These are phyloP conservation scores for Danionella cerebrum DNA, from an alignment of 2,113 vertebrate genomes.

Conservation along the genomic window DNA sequence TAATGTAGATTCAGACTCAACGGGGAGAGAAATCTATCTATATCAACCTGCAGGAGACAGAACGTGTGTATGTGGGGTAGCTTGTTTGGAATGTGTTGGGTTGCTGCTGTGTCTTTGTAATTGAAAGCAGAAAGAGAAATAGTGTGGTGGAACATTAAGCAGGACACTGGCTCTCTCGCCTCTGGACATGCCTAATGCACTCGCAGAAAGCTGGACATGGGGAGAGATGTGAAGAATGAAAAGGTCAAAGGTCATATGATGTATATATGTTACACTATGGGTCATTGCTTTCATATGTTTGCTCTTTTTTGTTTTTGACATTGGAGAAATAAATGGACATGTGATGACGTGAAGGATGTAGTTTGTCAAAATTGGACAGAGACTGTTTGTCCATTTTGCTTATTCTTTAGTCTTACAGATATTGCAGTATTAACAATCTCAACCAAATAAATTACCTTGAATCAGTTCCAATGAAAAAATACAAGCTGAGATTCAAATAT, in stretches of 20 bases:
- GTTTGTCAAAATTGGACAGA: not conserved
- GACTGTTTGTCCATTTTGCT: not conserved
- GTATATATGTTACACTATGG: conserved; percentile 6
- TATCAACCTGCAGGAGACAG: conserved; percentile 54
- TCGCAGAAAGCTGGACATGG: not conserved
- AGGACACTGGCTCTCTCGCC: not conserved
- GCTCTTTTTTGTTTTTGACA: not conserved
- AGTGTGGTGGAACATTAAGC: not conserved
- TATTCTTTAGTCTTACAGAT: too few species aligned
- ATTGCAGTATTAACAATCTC: too few species aligned
- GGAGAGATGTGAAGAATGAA: conserved; percentile 13
- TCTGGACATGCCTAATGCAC: conserved; percentile 2
- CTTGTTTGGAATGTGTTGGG: not conserved
- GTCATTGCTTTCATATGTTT: conserved; percentile 11
- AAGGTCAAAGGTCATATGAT: not conserved
- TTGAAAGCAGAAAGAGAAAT: conserved; percentile 15
- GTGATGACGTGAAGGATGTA: not conserved
- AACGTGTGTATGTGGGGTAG: conserved; percentile 21
- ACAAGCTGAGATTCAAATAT: too few species aligned
- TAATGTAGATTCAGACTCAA: conserved; percentile 60
- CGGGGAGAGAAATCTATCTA: conserved; percentile 56
- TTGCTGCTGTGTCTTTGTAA: conserved; percentile 2
- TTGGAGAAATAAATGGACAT: not conserved
- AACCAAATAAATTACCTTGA: too few species aligned
- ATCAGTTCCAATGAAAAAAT: too few species aligned